Base-by-base conservation (phyloP, 2,888 invertebrate genomes). In the Coelopa pilipes region DNA sequence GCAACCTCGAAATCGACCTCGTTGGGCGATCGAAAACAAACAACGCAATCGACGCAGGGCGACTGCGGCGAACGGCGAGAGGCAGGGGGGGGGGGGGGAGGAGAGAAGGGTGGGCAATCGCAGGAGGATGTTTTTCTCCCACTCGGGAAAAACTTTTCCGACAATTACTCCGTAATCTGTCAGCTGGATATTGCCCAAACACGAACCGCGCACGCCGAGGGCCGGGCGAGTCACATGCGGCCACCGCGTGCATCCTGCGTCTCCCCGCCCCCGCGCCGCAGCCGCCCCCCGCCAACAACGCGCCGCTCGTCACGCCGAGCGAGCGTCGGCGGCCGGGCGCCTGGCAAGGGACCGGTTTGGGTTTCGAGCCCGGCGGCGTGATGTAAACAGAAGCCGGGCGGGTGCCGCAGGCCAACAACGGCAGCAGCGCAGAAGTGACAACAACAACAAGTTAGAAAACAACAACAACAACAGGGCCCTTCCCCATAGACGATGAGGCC, bases 91-190 rank as follows among this genome's bases (percentile, higher is more conserved):
- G 57, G 24, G 19, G 19, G 1, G 24, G 4, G 19, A 59, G 19
- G 13, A 59, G 13, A 9, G 19, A n/a, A 15, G 7, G 19, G n/a
- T 0, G n/a, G 15, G 17, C 12, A 59, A 59, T 57, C 17, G 57
- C 19, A 21, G 12, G 21, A 68, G 55, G 34, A 21, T 9, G 47
- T 46, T 34, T 34, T 34, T 2, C 7, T 34, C 34, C 34, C 34
- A 34, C 34, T 34, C 34, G 46, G 65, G 24, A 21, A 50, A 17
- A 50, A 45, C 34, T 55, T 68, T 15, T n/a, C 53, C 57, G 45
- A 57, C 69, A 69, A 70, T 70, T 70, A 60, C 46, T 70, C 60
- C 24, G 49, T 70, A 70, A 70, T 70, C 70, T 49, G 17, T 70
- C 60, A 60, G 60, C 59, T 49, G 60, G 24, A 24, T 49, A 60